Percentiles rank a stretch among this genome's conserved stretches.
phyloP scores from a whole-genome alignment of 2,888 invertebrate genomes.

The Drosophila planitibia region DNA sequence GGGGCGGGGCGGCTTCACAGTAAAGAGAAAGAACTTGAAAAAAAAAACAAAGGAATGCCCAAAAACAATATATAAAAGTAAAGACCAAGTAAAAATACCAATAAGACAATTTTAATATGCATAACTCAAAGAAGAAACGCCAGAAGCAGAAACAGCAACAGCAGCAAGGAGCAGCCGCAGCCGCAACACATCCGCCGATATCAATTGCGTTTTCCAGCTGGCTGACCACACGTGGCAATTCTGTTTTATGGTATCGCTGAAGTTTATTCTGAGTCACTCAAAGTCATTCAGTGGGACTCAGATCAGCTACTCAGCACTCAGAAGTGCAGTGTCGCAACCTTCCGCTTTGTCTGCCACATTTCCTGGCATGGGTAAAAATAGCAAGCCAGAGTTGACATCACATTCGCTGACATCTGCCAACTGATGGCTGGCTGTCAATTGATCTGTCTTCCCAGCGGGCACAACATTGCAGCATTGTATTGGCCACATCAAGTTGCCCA shows the following conservation, averaged over 20 bases:
- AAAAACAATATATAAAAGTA: constrained; percentile 10
- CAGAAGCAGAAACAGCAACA: constrained; percentile 8
- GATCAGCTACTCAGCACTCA: constrained; percentile 16
- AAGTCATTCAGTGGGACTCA: constrained; percentile 10
- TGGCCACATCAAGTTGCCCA: constrained; percentile 14
- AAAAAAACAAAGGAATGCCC: constrained; percentile 1
- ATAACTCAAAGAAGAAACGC: constrained; percentile 63
- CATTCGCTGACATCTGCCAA: constrained; percentile 38
- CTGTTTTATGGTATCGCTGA: not conserved
- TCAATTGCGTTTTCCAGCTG: constrained; percentile 24
- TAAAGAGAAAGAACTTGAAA: constrained; percentile 3
- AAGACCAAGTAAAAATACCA: constrained; percentile 24
- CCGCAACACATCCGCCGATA: constrained; percentile 10
- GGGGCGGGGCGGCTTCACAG: constrained; percentile 1
- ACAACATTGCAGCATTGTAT: constrained; percentile 14
- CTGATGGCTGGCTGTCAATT: constrained; percentile 36
- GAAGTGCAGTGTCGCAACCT: constrained; percentile 27
- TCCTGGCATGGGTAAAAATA: constrained; percentile 44
- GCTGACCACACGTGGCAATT: constrained; percentile 21
- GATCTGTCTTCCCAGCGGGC: constrained; percentile 12
- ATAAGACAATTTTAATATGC: constrained; percentile 74
- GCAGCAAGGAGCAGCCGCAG: constrained; percentile 9
- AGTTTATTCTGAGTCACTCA: constrained; percentile 14
- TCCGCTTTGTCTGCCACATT: constrained; percentile 42
- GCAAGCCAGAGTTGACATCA: constrained; percentile 45